A percentile compares a stretch with the other conserved stretches of the same genome.
phyloP scores from a whole-genome alignment of 1,140 invertebrate genomes.

The Heterodera carotae region DNA sequence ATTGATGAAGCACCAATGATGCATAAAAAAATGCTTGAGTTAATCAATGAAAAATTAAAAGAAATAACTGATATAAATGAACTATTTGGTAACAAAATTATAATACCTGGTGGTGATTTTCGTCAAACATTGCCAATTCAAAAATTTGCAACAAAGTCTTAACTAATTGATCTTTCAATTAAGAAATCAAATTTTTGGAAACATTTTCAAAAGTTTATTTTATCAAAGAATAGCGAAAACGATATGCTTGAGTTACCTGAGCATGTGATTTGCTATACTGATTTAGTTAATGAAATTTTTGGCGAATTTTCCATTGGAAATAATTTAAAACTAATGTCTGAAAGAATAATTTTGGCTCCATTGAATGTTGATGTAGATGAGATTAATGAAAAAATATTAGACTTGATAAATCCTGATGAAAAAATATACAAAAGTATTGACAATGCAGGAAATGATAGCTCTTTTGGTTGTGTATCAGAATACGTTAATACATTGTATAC shows the following conservation, averaged over 20 bases:
- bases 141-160: constrained; percentile 37
- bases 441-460: constrained; percentile 1
- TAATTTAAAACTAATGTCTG: constrained; percentile 27
- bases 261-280: constrained; percentile 19
- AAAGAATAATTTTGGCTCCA: constrained; percentile 35
- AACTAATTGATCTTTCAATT: constrained; percentile 49
- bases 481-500: background rate
- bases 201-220: constrained; percentile 35
- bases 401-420: constrained; percentile 35
- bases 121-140: too few species aligned
- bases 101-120: constrained; percentile 52
- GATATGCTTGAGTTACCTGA: constrained; percentile 42
- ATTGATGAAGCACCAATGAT: constrained; percentile 50
- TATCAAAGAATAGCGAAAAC: constrained; percentile 23
- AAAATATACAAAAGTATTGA: constrained; percentile 31
- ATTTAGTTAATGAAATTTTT: too few species aligned
- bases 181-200: constrained; percentile 54
- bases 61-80: constrained; percentile 25
- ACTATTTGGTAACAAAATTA: constrained; percentile 56
- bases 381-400: constrained; percentile 47
- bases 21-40: constrained; percentile 42
- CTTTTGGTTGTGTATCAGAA: background rate
- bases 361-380: constrained; percentile 36
- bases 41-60: too few species aligned
- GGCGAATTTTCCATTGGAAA: constrained; percentile 2